Percentiles rank a stretch among this genome's conserved stretches.
These are phyloP conservation scores for Furnarius figulus DNA, from an alignment of 2,113 vertebrate genomes.

Conservation along the genomic window DNA sequence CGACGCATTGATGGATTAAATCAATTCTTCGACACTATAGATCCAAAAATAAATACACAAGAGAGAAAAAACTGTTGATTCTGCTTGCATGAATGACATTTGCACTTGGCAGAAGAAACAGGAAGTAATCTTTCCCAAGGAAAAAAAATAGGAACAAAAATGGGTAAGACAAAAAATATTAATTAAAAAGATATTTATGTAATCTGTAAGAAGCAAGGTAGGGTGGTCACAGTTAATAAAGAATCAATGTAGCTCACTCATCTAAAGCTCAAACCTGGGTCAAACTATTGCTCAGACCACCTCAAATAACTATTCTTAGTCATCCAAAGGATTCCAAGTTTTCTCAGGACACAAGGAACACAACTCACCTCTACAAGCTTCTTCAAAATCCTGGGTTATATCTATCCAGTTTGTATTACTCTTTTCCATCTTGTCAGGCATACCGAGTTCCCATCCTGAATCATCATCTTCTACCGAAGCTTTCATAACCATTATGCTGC, in stretches of 20 bases:
- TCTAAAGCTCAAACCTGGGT: not conserved
- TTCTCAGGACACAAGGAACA: not conserved
- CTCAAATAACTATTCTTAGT: not conserved
- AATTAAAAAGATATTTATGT: not conserved
- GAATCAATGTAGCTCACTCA: not conserved
- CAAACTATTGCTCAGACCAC: not conserved
- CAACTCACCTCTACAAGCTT: slow-evolving; percentile 89
- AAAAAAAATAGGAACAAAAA: not conserved
- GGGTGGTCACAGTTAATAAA: not conserved
- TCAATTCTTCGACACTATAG: accelerated
- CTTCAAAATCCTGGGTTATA: slow-evolving; percentile 94
- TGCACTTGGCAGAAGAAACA: not conserved
- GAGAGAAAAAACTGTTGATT: not conserved
- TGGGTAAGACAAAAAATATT: accelerated
- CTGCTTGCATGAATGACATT: not conserved
- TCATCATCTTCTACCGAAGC: slow-evolving; percentile 93
- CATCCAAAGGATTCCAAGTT: not conserved
- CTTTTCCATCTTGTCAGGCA: slow-evolving; percentile 93
- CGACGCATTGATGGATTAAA: not conserved
- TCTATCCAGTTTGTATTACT: slow-evolving; percentile 92
- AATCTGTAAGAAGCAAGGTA: not conserved
- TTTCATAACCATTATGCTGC: slow-evolving; percentile 91
- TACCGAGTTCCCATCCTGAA: slow-evolving; percentile 90
- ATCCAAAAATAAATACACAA: not conserved
- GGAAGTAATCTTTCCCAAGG: not conserved